phyloP scores from a whole-genome alignment of 2,888 invertebrate genomes.

The Mimumesa dahlbomi region DNA sequence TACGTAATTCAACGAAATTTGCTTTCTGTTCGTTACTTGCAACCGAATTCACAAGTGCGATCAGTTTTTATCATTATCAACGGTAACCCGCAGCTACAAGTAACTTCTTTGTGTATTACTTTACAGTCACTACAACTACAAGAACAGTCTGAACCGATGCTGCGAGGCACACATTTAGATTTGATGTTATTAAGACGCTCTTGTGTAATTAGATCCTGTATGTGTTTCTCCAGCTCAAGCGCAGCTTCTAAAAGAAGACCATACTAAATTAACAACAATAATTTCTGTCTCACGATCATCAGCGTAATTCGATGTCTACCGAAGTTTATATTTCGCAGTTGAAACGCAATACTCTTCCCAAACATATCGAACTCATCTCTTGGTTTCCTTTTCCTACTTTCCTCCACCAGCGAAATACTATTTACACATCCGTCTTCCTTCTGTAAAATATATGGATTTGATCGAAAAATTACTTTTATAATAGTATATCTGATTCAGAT shows the following conservation, averaged over 20 bases:
- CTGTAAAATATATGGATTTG: constrained; percentile 21
- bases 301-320: constrained; percentile 25
- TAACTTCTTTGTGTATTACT: constrained; percentile 23
- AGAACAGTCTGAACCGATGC: constrained; percentile 23
- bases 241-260: constrained; percentile 39
- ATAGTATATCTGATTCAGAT: too few species aligned
- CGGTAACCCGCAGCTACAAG: constrained; percentile 47
- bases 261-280: background rate
- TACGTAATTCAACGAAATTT: too few species aligned
- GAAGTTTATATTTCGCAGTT: constrained; percentile 48
- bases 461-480: background rate
- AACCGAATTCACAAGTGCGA: constrained; percentile 6
- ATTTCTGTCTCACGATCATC: background rate
- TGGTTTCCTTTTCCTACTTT: background rate
- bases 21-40: constrained; percentile 12
- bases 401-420: background rate
- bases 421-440: background rate
- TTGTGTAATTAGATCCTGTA: constrained; percentile 45
- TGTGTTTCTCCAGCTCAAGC: constrained; percentile 43
- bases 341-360: constrained; percentile 50
- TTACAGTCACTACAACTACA: constrained; percentile 42
- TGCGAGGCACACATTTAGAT: constrained; percentile 10
- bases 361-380: constrained; percentile 53
- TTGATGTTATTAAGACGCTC: constrained; percentile 37
- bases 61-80: constrained; percentile 37